Base-by-base conservation (phyloP, 1,140 invertebrate genomes). In the Drosophila carrolli region DNA sequence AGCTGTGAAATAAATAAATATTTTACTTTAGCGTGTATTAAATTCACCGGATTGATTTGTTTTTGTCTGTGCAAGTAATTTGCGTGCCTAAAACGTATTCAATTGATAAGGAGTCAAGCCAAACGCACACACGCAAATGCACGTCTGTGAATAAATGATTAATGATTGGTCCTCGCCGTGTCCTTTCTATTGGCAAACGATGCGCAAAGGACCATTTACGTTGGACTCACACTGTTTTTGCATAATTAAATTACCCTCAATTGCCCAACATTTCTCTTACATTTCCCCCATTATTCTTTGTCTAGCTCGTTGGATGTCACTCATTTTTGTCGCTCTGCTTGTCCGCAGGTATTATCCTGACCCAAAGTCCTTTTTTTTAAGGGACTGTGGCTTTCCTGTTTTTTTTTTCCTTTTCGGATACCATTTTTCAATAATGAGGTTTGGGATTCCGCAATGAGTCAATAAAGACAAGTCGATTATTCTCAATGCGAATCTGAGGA, bases 141-240 rank as follows among this genome's bases (percentile, higher is more conserved):
- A 54, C 68, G 58, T 48, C 67, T 66, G 55, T 71, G 68, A 37
- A 71, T 76, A 81, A 81, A 81, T 81, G 78, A 81, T 76, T 81
- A 76, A 81, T 81, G 72, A 76, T 62, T 72, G 54, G 35, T 75
- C 44, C 40, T 53, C 27, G 16, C 19, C 9, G 32, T 32, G 60
- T 60, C 54, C 40, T 23, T 50, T 55, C 51, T 60, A 73, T 73
- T 67, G 53, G 58, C 44, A 53, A 62, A 73, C 40, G 72, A 53
- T 41, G 37, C 65, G 66, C 57, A 55, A 59, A 70, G 71, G 48
- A 60, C 73, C 54, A 56, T 48, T 60, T 60, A 60, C 65, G 51
- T 14, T 13, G 65, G 65, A 68, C 60, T 10, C 9, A 38, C 41
- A 43, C 19, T 35, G 70, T 70, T 38, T 62, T 74, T 80, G 44